Conservation (phyloP, 2,113 vertebrate genomes). For the Microcebus ravelobensis region DNA sequence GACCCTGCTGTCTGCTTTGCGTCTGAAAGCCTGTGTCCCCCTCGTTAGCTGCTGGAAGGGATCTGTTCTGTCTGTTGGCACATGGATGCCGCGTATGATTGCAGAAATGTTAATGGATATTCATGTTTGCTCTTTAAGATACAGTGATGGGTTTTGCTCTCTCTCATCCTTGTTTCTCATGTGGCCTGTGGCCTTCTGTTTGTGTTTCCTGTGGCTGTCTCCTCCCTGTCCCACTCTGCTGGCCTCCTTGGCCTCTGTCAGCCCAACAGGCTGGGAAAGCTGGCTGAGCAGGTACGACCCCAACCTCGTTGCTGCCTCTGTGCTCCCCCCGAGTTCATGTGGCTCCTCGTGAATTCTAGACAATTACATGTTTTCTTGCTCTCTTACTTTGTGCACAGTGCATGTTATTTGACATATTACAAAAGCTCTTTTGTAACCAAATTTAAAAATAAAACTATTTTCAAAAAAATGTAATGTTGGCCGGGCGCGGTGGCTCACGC, state of each 20-base stretch:
- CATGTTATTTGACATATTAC: neutral
- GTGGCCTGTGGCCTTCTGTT: conserved; percentile 85
- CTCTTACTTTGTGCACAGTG: neutral
- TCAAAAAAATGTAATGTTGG: neutral
- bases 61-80: accelerated
- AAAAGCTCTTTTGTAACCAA: conserved; percentile 1
- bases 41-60: accelerated
- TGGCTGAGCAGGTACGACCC: conserved; percentile 97
- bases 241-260: conserved; percentile 90
- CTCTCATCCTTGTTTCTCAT: conserved; percentile 80
- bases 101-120: neutral
- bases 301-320: neutral
- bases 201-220: conserved; percentile 84
- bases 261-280: conserved; percentile 99
- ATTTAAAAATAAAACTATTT: neutral
- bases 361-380: neutral
- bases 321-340: conserved; percentile 12
- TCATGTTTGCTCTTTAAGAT: conserved; percentile 59
- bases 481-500: too few relatives aligned
- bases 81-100: accelerated
- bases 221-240: conserved; percentile 87
- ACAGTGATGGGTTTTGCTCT: conserved; percentile 75
- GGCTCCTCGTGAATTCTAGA: neutral
- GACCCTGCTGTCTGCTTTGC: neutral
- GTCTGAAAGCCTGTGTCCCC: accelerated